Base-by-base conservation (phyloP, 2,888 invertebrate species). In the Chrysolina oricalcia region DNA sequence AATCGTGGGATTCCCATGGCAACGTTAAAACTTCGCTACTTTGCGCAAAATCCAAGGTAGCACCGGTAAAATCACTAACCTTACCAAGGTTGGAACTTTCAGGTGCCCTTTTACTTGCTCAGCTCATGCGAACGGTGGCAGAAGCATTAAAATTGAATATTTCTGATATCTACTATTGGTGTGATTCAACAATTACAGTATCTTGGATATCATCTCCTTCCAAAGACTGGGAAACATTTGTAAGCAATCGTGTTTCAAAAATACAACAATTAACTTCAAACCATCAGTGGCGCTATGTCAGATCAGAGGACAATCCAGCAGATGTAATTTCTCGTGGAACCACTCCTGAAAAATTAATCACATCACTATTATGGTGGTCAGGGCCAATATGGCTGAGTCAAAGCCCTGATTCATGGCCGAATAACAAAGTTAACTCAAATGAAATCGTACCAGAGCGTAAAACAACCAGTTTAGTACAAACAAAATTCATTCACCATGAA, bases 251-350 rank as follows among this genome's bases (percentile, higher is more conserved):
- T 43, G 83, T 86, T 4, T 77, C 79, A 0, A 70, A 82, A 64
- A 85, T 86, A 17, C 83, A 85, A 67, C 79, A 81, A 41, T 27
- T 75, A 15, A 76, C 81, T 21, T 77, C 81, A 13, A 23, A 70
- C 10, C 59, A 67, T 9, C 69, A 67, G 35, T 87, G 85, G 85
- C 67, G 70, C 50, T 82, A 86, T 71, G 82, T 86, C 0, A 67
- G 76, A 17, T 78, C 82, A 8, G 66, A 75, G 35, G 70, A 77
- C 3, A 87, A 87, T 70, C 84, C 86, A 0, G 84, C 85, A n/a
- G 85, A 86, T 72, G 80, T 82, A 9, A 80, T 84, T 1, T 85
- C 85, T 0, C 64, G 86, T 41, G 86, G 86, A 13, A 43, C 27
- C n/a, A 43, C 48, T n/a, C 62, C 73, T 17, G n/a, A 62, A 0